Base-by-base conservation (phyloP, 2,888 invertebrate genomes). In the Callimorpha dominula region DNA sequence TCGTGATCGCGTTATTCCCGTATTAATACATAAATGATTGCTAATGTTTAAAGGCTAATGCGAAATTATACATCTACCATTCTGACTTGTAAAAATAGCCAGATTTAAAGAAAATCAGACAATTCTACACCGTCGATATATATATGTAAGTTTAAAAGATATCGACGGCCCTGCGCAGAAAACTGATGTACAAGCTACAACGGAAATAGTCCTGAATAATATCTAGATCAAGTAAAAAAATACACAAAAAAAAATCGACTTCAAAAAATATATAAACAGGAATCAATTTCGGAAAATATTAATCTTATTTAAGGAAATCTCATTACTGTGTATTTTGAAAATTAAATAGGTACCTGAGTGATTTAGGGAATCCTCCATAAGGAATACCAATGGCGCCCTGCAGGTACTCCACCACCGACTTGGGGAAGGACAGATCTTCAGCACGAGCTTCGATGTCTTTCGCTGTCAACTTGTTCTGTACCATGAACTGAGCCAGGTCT, bases 401-500 rank as follows among this genome's bases (percentile, higher is more conserved):
- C 88, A 99, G 96, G 93, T 98, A 99, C 91, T 99, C 99, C 63
- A 99, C 97, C 0, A 99, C 99, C 8, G 99, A 99, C 91, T 98
- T 98, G 49, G 99, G 99, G 96, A 99, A 99, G 65, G 99, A 99
- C 40, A 99, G 95, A 85, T 99, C 99, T 87, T 99, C 99, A 0
- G 99, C 99, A 77, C 96, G 97, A 46, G 98, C 98, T 74, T 97
- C 92, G 14, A 99, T 98, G 80, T 99, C 98, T 64, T 98, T 96
- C 0, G 98, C 96, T 0, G 97, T 97, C 65, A 99, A 96, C 88
- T 99, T 98, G 94, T 99, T 99, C 94, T 99, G 99, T 0, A 99
- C 99, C 99, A 99, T 99, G 91, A 99, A 99, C 94, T 99, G 99
- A 0, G 99, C 99, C 81, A 99, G 96, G 92, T 99, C 99, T 4